Conservation (phyloP, 2,888 invertebrate species). For the Unio delphinus region DNA sequence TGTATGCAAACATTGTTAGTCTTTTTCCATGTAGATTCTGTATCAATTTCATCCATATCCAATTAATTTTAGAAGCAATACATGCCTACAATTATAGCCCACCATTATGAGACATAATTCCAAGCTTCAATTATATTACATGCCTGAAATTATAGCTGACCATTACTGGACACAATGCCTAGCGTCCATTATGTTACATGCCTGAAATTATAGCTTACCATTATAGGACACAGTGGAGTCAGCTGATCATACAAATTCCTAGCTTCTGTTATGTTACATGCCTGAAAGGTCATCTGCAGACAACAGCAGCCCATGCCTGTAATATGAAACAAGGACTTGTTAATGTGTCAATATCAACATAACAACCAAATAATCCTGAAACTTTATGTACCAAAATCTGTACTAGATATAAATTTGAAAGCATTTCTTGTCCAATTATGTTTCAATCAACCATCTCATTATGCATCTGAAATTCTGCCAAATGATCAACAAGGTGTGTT, state of each 20-base stretch:
- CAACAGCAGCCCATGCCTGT: slow-evolving; percentile 94
- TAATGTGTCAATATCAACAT: background rate
- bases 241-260: slow-evolving; percentile 96
- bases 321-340: background rate
- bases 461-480: no score
- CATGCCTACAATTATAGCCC: background rate
- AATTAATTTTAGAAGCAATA: background rate
- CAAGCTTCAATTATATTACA: no score
- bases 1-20: no score
- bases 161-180: no score
- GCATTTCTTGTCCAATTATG: no score
- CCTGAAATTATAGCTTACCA: slow-evolving; percentile 77
- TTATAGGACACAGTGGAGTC: slow-evolving; percentile 95
- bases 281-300: slow-evolving; percentile 89
- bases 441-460: no score
- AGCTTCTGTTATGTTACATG: slow-evolving; percentile 96
- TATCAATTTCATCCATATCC: no score
- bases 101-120: no score
- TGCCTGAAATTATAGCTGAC: no score
- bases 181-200: background rate
- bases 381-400: background rate
- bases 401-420: background rate
- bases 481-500: no score
- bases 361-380: background rate
- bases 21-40: no score